Percentiles rank a stretch among this genome's conserved stretches.
Evolutionary conservation across 2,113 vertebrate genomes (phyloP).

Genomic region (Genyomyrus donnyi): DNA sequence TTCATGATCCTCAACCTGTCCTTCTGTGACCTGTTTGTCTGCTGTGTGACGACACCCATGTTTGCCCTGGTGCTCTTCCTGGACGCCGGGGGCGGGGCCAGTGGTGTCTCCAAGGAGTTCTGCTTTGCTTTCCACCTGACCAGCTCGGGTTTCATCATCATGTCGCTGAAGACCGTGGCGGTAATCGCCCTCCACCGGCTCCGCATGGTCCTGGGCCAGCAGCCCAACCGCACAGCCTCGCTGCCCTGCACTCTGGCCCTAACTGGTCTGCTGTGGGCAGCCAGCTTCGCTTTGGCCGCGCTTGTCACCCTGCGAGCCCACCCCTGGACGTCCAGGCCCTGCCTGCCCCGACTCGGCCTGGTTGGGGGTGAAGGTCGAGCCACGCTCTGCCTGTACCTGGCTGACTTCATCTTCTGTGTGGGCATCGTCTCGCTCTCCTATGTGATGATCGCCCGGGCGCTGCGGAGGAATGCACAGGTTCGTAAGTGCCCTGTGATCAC

Average conservation of each 20-base stretch:
- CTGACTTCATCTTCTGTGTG: conserved; percentile 86
- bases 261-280: conserved; percentile 79
- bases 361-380: conserved; percentile 61
- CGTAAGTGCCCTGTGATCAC: conserved; percentile 70
- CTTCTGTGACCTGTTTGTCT: conserved; percentile 93
- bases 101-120: conserved; percentile 70
- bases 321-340: conserved; percentile 69
- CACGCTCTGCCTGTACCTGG: conserved; percentile 78
- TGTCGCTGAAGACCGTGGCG: conserved; percentile 91
- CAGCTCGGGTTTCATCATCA: conserved; percentile 86
- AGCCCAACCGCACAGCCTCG: conserved; percentile 73
- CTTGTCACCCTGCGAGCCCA: conserved; percentile 73
- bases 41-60: conserved; percentile 84
- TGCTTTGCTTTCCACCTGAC: conserved; percentile 91
- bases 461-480: conserved; percentile 77
- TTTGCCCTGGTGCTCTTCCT: conserved; percentile 82
- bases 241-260: conserved; percentile 80
- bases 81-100: conserved; percentile 51
- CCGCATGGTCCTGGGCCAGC: conserved; percentile 86
- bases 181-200: conserved; percentile 89
- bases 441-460: conserved; percentile 80
- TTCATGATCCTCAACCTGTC: conserved; percentile 96
- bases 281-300: conserved; percentile 84
- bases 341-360: conserved; percentile 80
- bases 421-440: conserved; percentile 82